Evolutionary conservation across 2,113 vertebrate genomes (phyloP).

Genomic region (Malurus alboscapulatus): DNA sequence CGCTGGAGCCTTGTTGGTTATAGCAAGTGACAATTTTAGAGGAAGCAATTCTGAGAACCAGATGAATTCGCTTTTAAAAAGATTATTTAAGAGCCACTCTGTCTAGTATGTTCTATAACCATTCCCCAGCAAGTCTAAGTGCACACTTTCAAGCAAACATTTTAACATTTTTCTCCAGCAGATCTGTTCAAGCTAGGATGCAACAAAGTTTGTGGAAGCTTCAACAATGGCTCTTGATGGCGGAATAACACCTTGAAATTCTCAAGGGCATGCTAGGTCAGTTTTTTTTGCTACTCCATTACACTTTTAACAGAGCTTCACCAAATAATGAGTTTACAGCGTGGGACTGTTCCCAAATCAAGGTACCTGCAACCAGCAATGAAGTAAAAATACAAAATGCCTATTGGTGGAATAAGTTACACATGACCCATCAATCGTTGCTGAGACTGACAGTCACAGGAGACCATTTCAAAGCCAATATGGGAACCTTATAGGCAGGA

Average conservation of each 20-base stretch:
- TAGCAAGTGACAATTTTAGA: neutral
- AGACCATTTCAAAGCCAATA: neutral
- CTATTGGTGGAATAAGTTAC: neutral
- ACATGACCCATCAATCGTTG: rapidly evolving
- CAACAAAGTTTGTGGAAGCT: neutral
- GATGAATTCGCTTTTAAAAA: neutral
- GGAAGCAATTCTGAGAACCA: constrained; percentile 23
- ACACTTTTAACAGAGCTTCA: neutral
- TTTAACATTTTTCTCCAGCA: neutral
- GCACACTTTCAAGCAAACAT: neutral
- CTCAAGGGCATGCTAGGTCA: neutral
- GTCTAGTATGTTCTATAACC: neutral
- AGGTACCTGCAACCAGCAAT: neutral
- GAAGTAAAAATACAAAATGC: neutral
- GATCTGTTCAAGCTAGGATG: neutral
- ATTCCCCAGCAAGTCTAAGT: neutral
- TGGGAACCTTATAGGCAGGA: neutral
- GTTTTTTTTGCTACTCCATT: neutral
- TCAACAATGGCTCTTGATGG: neutral
- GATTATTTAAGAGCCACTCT: neutral
- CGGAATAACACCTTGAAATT: neutral
- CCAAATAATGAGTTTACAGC: neutral
- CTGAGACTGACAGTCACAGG: neutral
- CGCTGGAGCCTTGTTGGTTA: neutral
- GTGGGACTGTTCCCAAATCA: neutral